Base-by-base conservation (phyloP, 2,888 invertebrate species). In the Metalampra italica region DNA sequence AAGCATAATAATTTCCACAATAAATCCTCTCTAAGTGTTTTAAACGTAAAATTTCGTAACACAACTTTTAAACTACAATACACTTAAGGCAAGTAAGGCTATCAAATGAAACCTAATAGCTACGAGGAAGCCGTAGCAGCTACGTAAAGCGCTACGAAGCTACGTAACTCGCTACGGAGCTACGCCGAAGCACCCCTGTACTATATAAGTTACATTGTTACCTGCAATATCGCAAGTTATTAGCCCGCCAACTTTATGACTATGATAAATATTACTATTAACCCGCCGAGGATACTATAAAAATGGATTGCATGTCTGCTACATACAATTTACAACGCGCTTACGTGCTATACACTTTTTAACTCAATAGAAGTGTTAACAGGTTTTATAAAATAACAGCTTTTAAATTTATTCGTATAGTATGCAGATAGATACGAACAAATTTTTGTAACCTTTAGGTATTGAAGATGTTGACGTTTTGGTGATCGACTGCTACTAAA, bases 21-120 rank as follows among this genome's bases (percentile, higher is more conserved):
- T 11, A 32, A 22, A 32, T 32, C 9, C 7, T 2, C 11, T 3
- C 8, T 32, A 32, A 32, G 11, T 7, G n/a, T 9, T 36, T 36
- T n/a, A 36, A 36, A 36, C n/a, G 3, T 36, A 36, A 36, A 36
- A 36, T n/a, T 3, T 3, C 22, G 22, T 37, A 22, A 22, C 29
- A 41, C 43, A 41, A 37, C 12, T 40, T 41, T 36, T 45, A 49
- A 48, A 41, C 37, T 37, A 30, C 37, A 49, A 37, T 45, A 43
- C 41, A 44, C 47, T 50, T 47, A 50, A 41, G 32, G 46, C 37
- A 38, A 30, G 36, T 32, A 46, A 50, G 11, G 44, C 44, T 34
- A 50, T 50, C 50, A 47, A 50, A 47, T 45, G 50, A 47, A 47
- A 50, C 47, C 44, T 47, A 47, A 47, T 41, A 29, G 41, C 47